Evolutionary conservation across 2,797 vertebrate genomes (phyloP), one percentile per base, ranked within the genome.

Genomic region (Sebastolobus altivelis): DNA sequence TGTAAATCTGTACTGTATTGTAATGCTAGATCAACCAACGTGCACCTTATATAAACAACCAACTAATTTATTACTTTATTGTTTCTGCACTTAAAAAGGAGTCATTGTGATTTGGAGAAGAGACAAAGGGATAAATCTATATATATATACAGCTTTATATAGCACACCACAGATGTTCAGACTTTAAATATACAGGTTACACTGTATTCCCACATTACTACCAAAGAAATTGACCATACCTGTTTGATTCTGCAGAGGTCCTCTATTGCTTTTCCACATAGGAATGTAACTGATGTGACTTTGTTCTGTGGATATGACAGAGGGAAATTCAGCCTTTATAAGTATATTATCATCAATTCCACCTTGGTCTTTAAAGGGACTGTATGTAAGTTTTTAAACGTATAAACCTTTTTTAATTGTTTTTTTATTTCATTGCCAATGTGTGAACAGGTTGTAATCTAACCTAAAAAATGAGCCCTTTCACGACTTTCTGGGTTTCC

Each of bases 171-270:
- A 46, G 2, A 13, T 4, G 2, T 46, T 46, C 4, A 29, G 14
- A 33, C 43, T 22, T 25, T 16, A 14, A 33, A 12, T 16, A 49
- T 49, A 55, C 16, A 7, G 2, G 8, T 62, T 25, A 62, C 16
- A 67, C 6, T 54, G 16, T 9, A 63, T n/a, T 69, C 18, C 18
- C 35, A 59, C 9, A n/a, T 35, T 3, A 25, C 35, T n/a, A 13
- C 22, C 7, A 74, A 35, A 56, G 2, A 27, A 71, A 76, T 6
- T 6, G 58, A 43, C 22, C 66, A 31, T 94, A 99, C 99, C 97
- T 99, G 99, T 94, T 99, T 99, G 91, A 99, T 97, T 95, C 98
- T 97, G 95, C 98, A 99, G 81, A 99, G 96, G 92, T 99, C 99
- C 94, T 99, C 99, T 54, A 98, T 96, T 72, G 97, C 95, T 92